A percentile compares a stretch with the other conserved stretches of the same genome.
phyloP scores from a whole-genome alignment of 2,888 invertebrate genomes.

The Lasioglossum leucozonium region DNA sequence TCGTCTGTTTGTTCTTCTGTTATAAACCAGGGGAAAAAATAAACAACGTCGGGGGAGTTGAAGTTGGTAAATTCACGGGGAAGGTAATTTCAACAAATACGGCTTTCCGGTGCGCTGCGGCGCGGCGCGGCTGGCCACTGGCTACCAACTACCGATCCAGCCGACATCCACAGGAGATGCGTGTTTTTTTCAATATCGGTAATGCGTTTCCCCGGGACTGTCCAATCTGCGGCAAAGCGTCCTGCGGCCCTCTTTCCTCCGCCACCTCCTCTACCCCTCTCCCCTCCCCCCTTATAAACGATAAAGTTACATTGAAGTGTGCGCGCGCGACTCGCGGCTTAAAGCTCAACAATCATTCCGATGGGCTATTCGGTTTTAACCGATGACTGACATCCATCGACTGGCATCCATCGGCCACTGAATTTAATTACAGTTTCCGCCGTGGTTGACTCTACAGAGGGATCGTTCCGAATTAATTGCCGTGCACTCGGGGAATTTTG shows the following conservation, averaged over 20 bases:
- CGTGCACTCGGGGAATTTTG: slow-evolving; percentile 5
- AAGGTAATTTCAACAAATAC: slow-evolving; percentile 47
- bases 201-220: slow-evolving; percentile 61
- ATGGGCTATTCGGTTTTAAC: slow-evolving; percentile 37
- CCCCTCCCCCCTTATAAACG: slow-evolving; percentile 25
- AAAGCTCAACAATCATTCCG: slow-evolving; percentile 54
- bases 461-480: slow-evolving; percentile 9
- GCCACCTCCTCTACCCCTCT: slow-evolving; percentile 3
- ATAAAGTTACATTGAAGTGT: slow-evolving; percentile 53
- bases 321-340: slow-evolving; percentile 41
- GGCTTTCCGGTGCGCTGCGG: not conserved
- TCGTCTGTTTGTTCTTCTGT: slow-evolving; percentile 49
- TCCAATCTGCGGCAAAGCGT: slow-evolving; percentile 50
- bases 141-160: not conserved
- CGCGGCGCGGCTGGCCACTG: not conserved
- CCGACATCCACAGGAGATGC: slow-evolving; percentile 9
- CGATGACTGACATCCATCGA: slow-evolving; percentile 19
- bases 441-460: not conserved
- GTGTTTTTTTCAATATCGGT: slow-evolving; percentile 64
- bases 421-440: slow-evolving; percentile 19
- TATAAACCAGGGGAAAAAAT: slow-evolving; percentile 35
- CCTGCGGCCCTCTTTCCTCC: slow-evolving; percentile 12
- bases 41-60: slow-evolving; percentile 10
- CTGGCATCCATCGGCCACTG: slow-evolving; percentile 1
- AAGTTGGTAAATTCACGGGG: slow-evolving; percentile 36